Evolutionary conservation across 2,797 vertebrate species (phyloP).

Genomic region (Helicolenus hilgendorfi): DNA sequence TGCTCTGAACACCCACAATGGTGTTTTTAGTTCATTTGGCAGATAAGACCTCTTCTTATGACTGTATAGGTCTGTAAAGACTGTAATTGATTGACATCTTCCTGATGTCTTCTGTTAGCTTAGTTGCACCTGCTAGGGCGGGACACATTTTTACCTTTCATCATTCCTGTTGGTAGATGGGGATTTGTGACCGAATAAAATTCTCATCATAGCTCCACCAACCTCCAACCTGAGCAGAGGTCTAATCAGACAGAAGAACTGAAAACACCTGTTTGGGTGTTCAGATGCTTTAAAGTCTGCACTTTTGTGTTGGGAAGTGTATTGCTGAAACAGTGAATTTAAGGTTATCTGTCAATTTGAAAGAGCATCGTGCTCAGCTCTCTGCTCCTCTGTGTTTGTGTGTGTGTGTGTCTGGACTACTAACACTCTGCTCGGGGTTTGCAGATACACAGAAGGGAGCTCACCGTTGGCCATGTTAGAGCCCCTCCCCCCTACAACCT

Average conservation of each 20-base stretch:
- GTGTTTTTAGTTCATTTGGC: no score
- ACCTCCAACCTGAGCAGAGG: background rate
- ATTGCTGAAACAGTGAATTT: slow-evolving; percentile 38
- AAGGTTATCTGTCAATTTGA: slow-evolving; percentile 60
- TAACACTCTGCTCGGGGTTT: slow-evolving; percentile 52
- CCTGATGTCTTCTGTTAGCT: no score
- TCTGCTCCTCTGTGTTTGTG: slow-evolving; percentile 3
- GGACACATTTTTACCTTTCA: background rate
- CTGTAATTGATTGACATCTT: no score
- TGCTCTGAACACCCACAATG: no score
- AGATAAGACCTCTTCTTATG: no score
- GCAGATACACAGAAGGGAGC: slow-evolving; percentile 9
- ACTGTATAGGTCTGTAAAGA: no score
- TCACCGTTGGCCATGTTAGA: slow-evolving; percentile 3
- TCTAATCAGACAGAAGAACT: background rate
- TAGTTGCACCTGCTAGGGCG: no score
- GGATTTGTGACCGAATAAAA: background rate
- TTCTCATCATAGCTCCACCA: background rate
- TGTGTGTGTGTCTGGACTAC: slow-evolving; percentile 54
- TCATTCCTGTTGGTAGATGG: background rate
- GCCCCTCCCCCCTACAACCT: background rate
- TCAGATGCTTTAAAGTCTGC: background rate
- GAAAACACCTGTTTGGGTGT: background rate
- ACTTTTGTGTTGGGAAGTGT: background rate
- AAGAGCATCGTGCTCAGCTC: slow-evolving; percentile 36